These are phyloP conservation scores for Podotricha telesiphe DNA, from an alignment of 2,888 invertebrate genomes.

Conservation along the genomic window DNA sequence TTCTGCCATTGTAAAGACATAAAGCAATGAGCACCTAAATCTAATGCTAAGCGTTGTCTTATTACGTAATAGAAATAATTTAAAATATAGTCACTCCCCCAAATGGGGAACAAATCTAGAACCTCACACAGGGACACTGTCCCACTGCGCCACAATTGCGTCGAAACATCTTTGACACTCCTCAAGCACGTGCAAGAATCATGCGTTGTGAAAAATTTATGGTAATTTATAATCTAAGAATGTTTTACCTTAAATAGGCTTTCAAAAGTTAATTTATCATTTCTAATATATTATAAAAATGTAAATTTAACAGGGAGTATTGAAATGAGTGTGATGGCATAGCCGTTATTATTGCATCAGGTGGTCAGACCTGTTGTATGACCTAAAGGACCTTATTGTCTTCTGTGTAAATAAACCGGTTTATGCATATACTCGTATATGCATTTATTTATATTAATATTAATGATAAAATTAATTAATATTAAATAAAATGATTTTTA, in stretches of 20 bases:
- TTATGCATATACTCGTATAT: constrained; percentile 20
- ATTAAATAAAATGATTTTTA: background rate
- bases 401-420: constrained; percentile 35
- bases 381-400: constrained; percentile 36
- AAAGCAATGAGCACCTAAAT: too few species aligned
- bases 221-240: background rate
- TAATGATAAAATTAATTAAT: background rate
- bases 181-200: background rate
- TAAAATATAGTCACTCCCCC: too few species aligned
- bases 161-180: background rate
- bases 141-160: background rate
- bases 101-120: background rate
- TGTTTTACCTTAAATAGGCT: background rate
- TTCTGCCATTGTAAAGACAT: too few species aligned
- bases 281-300: constrained; percentile 22
- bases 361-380: constrained; percentile 57
- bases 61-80: too few species aligned
- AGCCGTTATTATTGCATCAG: constrained; percentile 65
- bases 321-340: constrained; percentile 60
- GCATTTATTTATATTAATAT: background rate
- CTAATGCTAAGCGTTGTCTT: too few species aligned
- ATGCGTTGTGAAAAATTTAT: background rate
- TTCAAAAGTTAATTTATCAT: constrained; percentile 6
- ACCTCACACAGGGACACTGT: too few species aligned
- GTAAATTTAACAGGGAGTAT: constrained; percentile 47